Base-by-base conservation (phyloP, 2,888 invertebrate genomes). In the Eustalomyia histrio region DNA sequence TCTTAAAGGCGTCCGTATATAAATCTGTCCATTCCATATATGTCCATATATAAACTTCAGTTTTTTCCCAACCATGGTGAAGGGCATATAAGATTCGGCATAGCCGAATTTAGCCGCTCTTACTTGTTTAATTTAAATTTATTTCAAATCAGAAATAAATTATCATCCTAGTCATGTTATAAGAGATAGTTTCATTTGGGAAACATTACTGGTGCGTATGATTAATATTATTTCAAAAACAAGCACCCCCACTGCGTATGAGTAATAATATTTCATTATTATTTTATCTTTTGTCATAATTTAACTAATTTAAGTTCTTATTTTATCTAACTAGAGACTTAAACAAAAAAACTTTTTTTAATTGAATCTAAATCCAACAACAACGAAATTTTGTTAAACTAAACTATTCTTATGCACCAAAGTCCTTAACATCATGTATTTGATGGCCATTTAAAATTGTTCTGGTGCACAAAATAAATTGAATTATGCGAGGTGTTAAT, bases 401-500 rank as follows among this genome's bases (percentile, higher is more conserved):
- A 39, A 12, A 39, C 12, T 12, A 12, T 39, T 12, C 14, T 12
- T 39, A 2, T 39, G 12, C n/a, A 47, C 4, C n/a, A 47, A n/a
- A 47, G 43, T 47, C n/a, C 43, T 47, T n/a, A 47, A 24, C 7
- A 57, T 12, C 43, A 33, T 47, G n/a, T 61, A 53, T 60, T 60
- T 50, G 50, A 53, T 63, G 55, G 55, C 47, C 50, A 76, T 68
- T 76, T 68, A 63, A 69, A 76, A 64, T 71, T 69, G 29, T 58
- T 69, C 64, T 76, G n/a, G 17, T 58, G 29, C 17, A 52, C 33
- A 50, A 71, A 71, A 71, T 71, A 63, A 72, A 75, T 80, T 64
- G 63, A 71, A 80, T 80, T 72, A 72, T 76, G 57, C 61, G 76
- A 80, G 80, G 80, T 80, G 80, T 72, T 80, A 76, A 76, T 80